Evolutionary conservation across 2,888 invertebrate species (phyloP), one percentile per base, ranked within the genome.

Genomic region (Drosophila lutescens): DNA sequence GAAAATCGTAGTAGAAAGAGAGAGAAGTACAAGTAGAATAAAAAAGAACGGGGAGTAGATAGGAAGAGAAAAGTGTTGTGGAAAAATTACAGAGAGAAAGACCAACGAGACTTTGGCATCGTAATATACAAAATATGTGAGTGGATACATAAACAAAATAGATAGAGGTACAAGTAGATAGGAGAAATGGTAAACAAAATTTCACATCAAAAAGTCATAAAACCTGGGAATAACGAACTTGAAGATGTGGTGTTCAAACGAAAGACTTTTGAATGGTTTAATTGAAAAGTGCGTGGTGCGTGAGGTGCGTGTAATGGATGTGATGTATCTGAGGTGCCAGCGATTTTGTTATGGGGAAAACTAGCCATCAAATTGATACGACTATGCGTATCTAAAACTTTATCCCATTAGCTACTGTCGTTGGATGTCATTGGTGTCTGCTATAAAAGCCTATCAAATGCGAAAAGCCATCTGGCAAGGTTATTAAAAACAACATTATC

Each of bases 31-130:
- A 55, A 65, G 50, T 36, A 65, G 68, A 60, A 61, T 69, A 72
- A 83, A 83, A 34, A 66, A n/a, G n/a, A 71, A 30, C 26, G 30
- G 56, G 40, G 23, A 69, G 60, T 43, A 76, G 71, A 66, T 76
- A 63, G 77, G 59, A 85, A 77, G 80, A 80, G 77, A 82, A 82
- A 77, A 72, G 86, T 88, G 73, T 77, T 80, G 78, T 77, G 86
- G 80, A 79, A 80, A 73, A 85, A 82, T 83, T 83, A 83, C 83
- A 85, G 71, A 83, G 55, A 83, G 81, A 68, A 54, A 71, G 47
- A 55, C 49, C 73, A 78, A 73, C 76, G 68, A 80, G 69, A 80
- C 74, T 76, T 76, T 76, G 70, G 60, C 73, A 76, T 82, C 78
- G 69, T 76, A 70, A 78, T 74, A 68, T 50, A 41, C 53, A 66